Evolutionary conservation across 2,113 vertebrate species (phyloP), one percentile per base, ranked within the genome.

Genomic region (Butorides virescens): DNA sequence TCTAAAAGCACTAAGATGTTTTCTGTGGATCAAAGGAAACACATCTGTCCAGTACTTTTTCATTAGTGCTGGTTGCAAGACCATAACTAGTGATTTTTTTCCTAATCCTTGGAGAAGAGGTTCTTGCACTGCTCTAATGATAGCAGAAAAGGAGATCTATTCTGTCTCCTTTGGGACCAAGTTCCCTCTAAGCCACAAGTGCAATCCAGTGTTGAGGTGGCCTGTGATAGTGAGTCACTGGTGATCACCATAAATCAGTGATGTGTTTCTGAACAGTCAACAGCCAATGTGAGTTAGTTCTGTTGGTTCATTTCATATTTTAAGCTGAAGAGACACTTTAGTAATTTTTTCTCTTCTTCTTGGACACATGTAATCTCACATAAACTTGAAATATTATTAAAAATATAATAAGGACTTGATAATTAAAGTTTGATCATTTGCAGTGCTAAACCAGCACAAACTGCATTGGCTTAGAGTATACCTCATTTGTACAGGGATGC

Each of bases 91-190:
- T 20, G 11, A 30, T 52, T 78, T 92, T 92, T 91, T 52, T 7
- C 10, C 20, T 71, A 56, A 25, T 36, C 16, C 1, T 0, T 17
- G 16, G 3, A 30, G 37, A 82, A 59, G 13, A 2, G 3, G 3
- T 53, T 58, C 42, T 47, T 82, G 11, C 8, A n/a, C 10, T 62
- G 9, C 6, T 72, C 13, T 72, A 17, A 37, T 42, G 8, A 50
- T 3, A 42, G 13, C 5, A 46, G 36, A 47, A 46, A 58, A 73
- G 23, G 32, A 63, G 10, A 66, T n/a, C 10, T 25, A 7, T 5
- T 63, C 9, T 42, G 11, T n/a, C 25, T 63, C 20, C 30, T 75
- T 62, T 39, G 32, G 8, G 14, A 62, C 3, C 17, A 20, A 44
- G 5, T 14, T 71, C 2, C 8, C 10, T 22, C 56, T 74, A 53